phyloP scores from a whole-genome alignment of 2,797 vertebrate genomes.

The Anableps anableps region DNA sequence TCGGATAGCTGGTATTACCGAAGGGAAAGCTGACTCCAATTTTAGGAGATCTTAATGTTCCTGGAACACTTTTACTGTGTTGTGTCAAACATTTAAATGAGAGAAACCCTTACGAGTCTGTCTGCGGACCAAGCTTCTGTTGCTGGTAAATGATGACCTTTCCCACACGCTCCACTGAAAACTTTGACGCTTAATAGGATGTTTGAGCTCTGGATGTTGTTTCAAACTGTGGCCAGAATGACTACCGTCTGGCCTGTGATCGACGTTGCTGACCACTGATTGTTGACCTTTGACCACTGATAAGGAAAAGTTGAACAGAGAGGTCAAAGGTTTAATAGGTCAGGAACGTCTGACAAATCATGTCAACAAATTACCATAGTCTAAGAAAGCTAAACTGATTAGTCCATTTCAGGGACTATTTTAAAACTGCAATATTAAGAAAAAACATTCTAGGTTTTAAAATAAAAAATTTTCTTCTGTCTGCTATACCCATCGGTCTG shows the following conservation, averaged over 20 bases:
- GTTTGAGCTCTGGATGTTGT: slow-evolving; percentile 56
- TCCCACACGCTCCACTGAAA: slow-evolving; percentile 35
- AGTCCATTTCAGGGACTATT: background rate
- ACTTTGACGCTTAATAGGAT: slow-evolving; percentile 4
- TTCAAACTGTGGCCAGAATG: slow-evolving; percentile 27
- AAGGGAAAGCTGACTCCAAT: slow-evolving; percentile 22
- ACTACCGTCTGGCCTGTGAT: slow-evolving; percentile 53
- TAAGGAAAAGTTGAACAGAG: slow-evolving; percentile 42
- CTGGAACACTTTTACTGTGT: slow-evolving; percentile 31
- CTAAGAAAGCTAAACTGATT: slow-evolving; percentile 24
- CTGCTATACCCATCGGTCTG: background rate
- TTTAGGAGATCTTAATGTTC: slow-evolving; percentile 29
- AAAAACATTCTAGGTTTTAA: background rate
- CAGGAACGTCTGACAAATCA: slow-evolving; percentile 51
- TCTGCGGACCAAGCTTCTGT: background rate
- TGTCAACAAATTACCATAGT: slow-evolving; percentile 57
- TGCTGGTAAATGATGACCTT: slow-evolving; percentile 54
- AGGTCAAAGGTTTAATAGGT: slow-evolving; percentile 52
- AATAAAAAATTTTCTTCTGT: background rate
- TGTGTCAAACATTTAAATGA: slow-evolving; percentile 37
- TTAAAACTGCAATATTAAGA: background rate
- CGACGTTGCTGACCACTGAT: slow-evolving; percentile 47
- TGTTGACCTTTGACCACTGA: slow-evolving; percentile 67
- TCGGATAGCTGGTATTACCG: slow-evolving; percentile 22
- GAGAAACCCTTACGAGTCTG: slow-evolving; percentile 8